Evolutionary conservation across 2,797 vertebrate species (phyloP), one percentile per base, ranked within the genome.

Genomic region (Lagodon rhomboides): DNA sequence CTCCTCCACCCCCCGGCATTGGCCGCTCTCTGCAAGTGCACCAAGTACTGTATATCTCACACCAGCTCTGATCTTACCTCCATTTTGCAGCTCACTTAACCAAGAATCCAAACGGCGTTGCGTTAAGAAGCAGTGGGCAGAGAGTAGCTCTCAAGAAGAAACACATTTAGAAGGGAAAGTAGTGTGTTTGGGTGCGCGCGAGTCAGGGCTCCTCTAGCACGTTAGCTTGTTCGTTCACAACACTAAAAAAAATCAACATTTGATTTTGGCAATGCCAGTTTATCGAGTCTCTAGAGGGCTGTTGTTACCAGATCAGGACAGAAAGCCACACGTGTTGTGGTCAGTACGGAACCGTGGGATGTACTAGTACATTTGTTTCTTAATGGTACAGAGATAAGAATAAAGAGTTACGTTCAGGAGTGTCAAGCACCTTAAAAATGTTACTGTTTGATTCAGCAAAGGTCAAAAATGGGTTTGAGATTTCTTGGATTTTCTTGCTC

Each of bases 11-110:
- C 80, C 76, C 62, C 61, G 53, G 64, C 84, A 77, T 80, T 55
- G 84, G 90, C 88, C 92, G 88, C 91, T 92, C 82, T 88, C 84
- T 89, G 84, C 89, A 92, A 91, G 83, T 87, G 87, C 88, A 88
- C 87, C 87, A 88, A 90, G 93, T 93, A 91, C 91, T 94, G 91
- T 93, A 88, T 83, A 89, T 92, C 87, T 93, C 89, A 87, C 93
- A 93, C 92, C 91, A 93, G 92, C 93, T 88, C 90, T 94, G 81
- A 91, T 91, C 88, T 92, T 92, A 92, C 90, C 91, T 94, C 89
- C 89, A 85, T 90, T 91, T 90, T 91, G 85, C 87, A 87, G 80
- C 86, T 89, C 77, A 82, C 73, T 85, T 85, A 38, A 80, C 77
- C 80, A 80, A 89, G 74, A 89, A 90, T 89, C 80, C 79, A 87